Evolutionary conservation across 2,888 invertebrate genomes (phyloP), one percentile per base, ranked within the genome.

Genomic region (Andricus quercusramuli): DNA sequence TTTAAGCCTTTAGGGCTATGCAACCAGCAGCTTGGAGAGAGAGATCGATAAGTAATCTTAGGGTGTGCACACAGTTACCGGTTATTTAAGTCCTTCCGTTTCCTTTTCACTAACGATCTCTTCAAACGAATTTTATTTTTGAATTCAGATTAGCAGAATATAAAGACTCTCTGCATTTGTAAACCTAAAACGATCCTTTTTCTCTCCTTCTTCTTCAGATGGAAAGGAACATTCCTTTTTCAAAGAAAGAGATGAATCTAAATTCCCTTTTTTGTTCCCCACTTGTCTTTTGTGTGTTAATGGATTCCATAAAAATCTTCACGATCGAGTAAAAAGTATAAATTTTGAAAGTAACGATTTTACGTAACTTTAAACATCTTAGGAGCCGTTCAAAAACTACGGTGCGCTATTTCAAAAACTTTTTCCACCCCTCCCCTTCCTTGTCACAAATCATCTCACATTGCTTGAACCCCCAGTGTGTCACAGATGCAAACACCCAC

Each of bases 1-100:
- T 29, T 64, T 64, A 64, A 64, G 29, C 64, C 64, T 29, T 29
- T 64, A 64, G 29, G 64, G 64, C 13, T 64, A 17, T 64, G 29
- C 15, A 64, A 64, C n/a, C 56, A 59, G 56, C 29, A 64, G 29
- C 64, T 64, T 15, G 29, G 5, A 22, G 64, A 2, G 17, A 15
- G 15, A 25, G 64, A 64, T 64, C 64, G 64, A 64, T 64, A 64
- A 64, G 64, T 64, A 64, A 64, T 64, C 17, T 64, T 25, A 64
- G 64, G 64, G 25, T 64, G 64, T 64, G 64, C 29, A 29, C 15
- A 64, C 64, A 29, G 64, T 29, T 64, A 22, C 29, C 64, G 15
- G 64, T 29, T 17, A 22, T 29, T 64, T 64, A 17, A 29, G 64
- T 29, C 64, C 29, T 64, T 64, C 25, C 64, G 29, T 64, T 64